Base-by-base conservation (phyloP, 2,888 invertebrate genomes). In the Hypolimnas misippus region DNA sequence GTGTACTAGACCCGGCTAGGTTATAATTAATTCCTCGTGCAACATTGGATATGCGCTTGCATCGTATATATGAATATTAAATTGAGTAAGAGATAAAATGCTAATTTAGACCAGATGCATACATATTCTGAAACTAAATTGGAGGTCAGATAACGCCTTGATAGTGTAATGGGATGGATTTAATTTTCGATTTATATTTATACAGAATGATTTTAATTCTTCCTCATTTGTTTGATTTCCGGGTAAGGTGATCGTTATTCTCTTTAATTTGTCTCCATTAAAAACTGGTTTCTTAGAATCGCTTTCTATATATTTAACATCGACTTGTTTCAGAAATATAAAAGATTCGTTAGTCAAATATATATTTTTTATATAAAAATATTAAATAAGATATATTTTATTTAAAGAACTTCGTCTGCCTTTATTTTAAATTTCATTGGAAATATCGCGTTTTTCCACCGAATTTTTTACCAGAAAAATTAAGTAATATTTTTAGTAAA, bases 11-110 rank as follows among this genome's bases (percentile, higher is more conserved):
- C 63, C 60, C 69, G 62, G 68, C 62, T 70, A 74, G 70, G 75
- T 72, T 74, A 77, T 85, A 86, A 89, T 89, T 85, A 87, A 90
- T 90, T 84, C 86, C 80, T 81, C 79, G 81, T 79, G 79, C 79
- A 72, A 70, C 73, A 69, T 72, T 72, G 76, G 73, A 77, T 81
- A 80, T 85, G 84, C 84, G 70, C 87, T 76, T 83, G 87, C 84
- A 82, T 73, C 73, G 82, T 81, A 82, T 81, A 84, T 81, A 88
- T 89, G 90, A 87, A 91, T 91, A 89, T 84, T 87, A 86, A 87
- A 89, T 86, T 75, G 78, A 50, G 62, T 81, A 77, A 82, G 79
- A 89, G 90, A 90, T 90, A 90, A 90, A 90, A 91, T 90, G 90
- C 82, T 87, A 90, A 90, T 90, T 80, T 76, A 61, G 62, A 70